A percentile compares a stretch with the other conserved stretches of the same genome.
Evolutionary conservation across 2,113 vertebrate species (phyloP).

Genomic region (Elaphurus davidianus): DNA sequence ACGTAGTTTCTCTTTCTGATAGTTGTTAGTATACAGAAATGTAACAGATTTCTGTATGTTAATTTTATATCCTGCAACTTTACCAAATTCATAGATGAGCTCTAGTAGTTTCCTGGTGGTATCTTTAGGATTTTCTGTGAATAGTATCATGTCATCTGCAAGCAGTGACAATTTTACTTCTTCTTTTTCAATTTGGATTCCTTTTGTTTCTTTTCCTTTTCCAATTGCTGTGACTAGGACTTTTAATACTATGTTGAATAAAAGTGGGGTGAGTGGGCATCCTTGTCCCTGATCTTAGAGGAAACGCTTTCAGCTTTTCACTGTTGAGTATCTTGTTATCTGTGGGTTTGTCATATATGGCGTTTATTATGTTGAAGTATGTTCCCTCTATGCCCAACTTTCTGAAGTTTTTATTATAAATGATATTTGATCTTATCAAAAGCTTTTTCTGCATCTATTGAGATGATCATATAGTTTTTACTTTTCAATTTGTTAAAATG

Average conservation of each 20-base stretch:
- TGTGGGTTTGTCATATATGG: neutral
- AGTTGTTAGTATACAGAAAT: neutral
- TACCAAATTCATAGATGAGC: neutral
- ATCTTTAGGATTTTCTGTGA: neutral
- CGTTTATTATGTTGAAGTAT: neutral
- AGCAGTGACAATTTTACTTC: neutral
- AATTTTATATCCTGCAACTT: neutral
- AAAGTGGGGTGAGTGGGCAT: neutral
- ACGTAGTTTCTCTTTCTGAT: neutral
- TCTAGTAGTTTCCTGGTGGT: neutral
- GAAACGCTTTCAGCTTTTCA: neutral
- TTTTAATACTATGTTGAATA: neutral
- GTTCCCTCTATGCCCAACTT: neutral
- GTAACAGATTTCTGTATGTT: neutral
- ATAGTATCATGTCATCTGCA: neutral
- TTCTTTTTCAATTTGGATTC: neutral
- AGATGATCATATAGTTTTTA: neutral
- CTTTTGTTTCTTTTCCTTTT: neutral
- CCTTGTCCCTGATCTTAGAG: neutral
- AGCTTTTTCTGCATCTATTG: neutral
- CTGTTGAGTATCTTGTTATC: neutral
- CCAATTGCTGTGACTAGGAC: neutral
- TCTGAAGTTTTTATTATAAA: neutral
- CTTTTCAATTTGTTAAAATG: neutral
- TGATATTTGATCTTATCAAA: neutral